Conservation (phyloP, 2,888 invertebrate species). For the Lasioglossum figueresi region DNA sequence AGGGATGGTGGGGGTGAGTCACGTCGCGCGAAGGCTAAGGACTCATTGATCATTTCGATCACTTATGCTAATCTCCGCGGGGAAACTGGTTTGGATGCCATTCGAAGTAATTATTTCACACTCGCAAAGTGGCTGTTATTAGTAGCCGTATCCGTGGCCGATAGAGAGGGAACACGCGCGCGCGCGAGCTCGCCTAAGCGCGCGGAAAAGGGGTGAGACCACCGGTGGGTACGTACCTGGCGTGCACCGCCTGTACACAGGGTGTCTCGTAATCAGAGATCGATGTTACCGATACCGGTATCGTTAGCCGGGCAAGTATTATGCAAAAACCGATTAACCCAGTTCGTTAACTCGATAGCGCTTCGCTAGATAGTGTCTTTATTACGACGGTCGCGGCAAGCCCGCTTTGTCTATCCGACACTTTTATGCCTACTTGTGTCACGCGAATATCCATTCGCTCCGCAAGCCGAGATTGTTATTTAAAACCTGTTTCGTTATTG, state of each 20-base stretch:
- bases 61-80: slow-evolving; percentile 79
- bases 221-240: slow-evolving; percentile 40
- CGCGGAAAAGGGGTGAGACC: slow-evolving; percentile 45
- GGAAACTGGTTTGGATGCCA: slow-evolving; percentile 79
- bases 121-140: slow-evolving; percentile 80
- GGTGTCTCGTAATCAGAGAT: slow-evolving; percentile 66
- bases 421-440: slow-evolving; percentile 17
- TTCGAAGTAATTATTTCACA: slow-evolving; percentile 82
- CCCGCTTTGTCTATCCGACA: slow-evolving; percentile 1
- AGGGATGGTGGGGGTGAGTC: slow-evolving; percentile 52
- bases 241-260: slow-evolving; percentile 36
- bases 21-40: slow-evolving; percentile 69
- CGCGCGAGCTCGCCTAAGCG: slow-evolving; percentile 1
- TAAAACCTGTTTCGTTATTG: background rate
- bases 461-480: background rate
- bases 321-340: slow-evolving; percentile 70
- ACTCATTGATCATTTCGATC: slow-evolving; percentile 82
- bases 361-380: slow-evolving; percentile 48
- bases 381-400: slow-evolving; percentile 27
- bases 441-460: slow-evolving; percentile 6
- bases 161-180: slow-evolving; percentile 22
- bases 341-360: slow-evolving; percentile 54
- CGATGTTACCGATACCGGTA: slow-evolving; percentile 57
- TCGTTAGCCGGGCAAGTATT: slow-evolving; percentile 50
- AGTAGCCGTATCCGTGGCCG: slow-evolving; percentile 67